Evolutionary conservation across 1,140 invertebrate genomes (phyloP), one percentile per base, ranked within the genome.

Genomic region (Eurosta solidaginis): DNA sequence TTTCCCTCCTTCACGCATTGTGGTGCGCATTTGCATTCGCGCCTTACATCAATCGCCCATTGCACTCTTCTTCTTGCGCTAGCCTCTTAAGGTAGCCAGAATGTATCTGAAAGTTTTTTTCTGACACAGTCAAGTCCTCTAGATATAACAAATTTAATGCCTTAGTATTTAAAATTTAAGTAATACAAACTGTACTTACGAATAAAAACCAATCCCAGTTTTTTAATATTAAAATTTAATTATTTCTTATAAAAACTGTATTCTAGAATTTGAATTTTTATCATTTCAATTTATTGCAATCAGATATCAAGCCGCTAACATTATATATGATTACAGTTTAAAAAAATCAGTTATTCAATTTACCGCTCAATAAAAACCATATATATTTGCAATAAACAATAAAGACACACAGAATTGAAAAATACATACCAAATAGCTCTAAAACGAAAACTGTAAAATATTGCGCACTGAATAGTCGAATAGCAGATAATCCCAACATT

Each of bases 291-390:
- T 45, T 45, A 45, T 45, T 17, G 7, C 7, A 17, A 45, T 45
- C n/a, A n/a, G n/a, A n/a, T n/a, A n/a, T n/a, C n/a, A n/a, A n/a
- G n/a, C n/a, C n/a, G n/a, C n/a, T n/a, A n/a, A n/a, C n/a, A n/a
- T n/a, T n/a, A n/a, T n/a, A n/a, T n/a, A 68, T 68, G 40, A 17
- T 68, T 68, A n/a, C 36, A 68, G 29, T 68, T 33, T n/a, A n/a
- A n/a, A 68, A 68, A 68, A 40, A 68, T 68, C 59, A 68, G 40
- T 68, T 68, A 40, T 68, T n/a, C 33, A 42, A 68, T 68, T 68
- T 40, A 68, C 40, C 36, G 33, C 59, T 40, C 59, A 68, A 68
- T 68, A 40, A 68, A 68, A 68, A 7, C 59, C n/a, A 40, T 68
- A 40, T n/a, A 68, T 33, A 42, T 6, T 68, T 27, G 6, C 33